These are phyloP conservation scores for Stenoptilia bipunctidactyla DNA, from an alignment of 2,888 invertebrate genomes.

Conservation along the genomic window DNA sequence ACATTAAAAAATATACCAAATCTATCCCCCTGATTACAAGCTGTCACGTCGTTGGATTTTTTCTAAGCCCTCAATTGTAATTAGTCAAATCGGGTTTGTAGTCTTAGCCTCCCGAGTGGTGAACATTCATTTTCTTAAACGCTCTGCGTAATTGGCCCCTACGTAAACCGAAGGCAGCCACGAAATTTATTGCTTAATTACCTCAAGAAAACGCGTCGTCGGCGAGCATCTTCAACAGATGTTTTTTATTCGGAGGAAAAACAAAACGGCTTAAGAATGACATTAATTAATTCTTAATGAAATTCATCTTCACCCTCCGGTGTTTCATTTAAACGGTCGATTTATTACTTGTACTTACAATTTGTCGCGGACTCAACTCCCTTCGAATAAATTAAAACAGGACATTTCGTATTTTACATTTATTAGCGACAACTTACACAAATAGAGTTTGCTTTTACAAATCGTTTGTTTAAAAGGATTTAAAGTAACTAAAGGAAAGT, in stretches of 20 bases:
- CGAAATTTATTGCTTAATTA: constrained; percentile 73
- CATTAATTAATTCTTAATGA: constrained; percentile 73
- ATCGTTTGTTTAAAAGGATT: not conserved
- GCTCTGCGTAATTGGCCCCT: constrained; percentile 58
- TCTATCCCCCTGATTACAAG: constrained; percentile 68
- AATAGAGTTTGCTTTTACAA: constrained; percentile 1
- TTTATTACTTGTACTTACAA: constrained; percentile 60
- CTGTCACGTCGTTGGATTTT: constrained; percentile 68
- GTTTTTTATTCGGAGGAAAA: constrained; percentile 67
- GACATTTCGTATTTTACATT: constrained; percentile 51
- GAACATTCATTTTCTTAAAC: constrained; percentile 64
- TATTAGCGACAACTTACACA: constrained; percentile 46
- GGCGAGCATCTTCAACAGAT: constrained; percentile 50
- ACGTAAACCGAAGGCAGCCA: constrained; percentile 62
- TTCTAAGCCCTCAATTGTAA: constrained; percentile 63
- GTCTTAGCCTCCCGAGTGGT: constrained; percentile 30
- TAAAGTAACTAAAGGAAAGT: constrained; percentile 2
- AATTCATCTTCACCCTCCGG: constrained; percentile 69
- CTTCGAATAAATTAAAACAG: constrained; percentile 44
- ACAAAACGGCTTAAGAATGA: constrained; percentile 70
- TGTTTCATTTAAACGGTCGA: constrained; percentile 65
- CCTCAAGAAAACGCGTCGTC: constrained; percentile 66
- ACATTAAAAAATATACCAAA: constrained; percentile 38
- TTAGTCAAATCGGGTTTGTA: constrained; percentile 53
- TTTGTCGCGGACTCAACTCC: constrained; percentile 52